These are phyloP conservation scores for Eupsilia transversa DNA, from an alignment of 2,888 invertebrate species.

Conservation along the genomic window DNA sequence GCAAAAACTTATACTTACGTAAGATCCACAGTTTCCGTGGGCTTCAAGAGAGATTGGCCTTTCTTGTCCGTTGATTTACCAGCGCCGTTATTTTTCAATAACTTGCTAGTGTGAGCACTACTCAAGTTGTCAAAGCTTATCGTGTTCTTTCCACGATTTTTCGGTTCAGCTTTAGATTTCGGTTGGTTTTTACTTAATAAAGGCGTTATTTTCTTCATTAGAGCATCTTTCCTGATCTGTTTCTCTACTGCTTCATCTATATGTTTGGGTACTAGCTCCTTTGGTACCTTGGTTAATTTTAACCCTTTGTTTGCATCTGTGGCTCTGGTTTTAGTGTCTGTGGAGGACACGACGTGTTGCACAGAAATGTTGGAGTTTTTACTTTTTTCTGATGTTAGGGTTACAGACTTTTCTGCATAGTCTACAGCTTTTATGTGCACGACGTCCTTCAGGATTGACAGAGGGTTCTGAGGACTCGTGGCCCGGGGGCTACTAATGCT, in stretches of 20 bases:
- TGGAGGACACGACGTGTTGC: slow-evolving; percentile 46
- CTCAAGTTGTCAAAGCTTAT: slow-evolving; percentile 47
- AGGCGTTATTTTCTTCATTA: slow-evolving; percentile 38
- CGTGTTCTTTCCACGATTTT: slow-evolving; percentile 18
- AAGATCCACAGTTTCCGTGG: slow-evolving; percentile 51
- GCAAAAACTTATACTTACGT: slow-evolving; percentile 44
- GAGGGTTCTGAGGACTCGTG: slow-evolving; percentile 72
- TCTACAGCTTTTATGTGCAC: slow-evolving; percentile 80
- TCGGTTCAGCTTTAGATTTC: slow-evolving; percentile 25
- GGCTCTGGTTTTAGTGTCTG: slow-evolving; percentile 4
- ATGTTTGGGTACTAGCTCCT: slow-evolving; percentile 41
- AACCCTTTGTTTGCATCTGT: not conserved
- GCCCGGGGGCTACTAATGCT: slow-evolving; percentile 67
- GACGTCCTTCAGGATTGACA: slow-evolving; percentile 79
- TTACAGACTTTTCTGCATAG: slow-evolving; percentile 28
- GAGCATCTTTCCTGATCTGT: slow-evolving; percentile 42
- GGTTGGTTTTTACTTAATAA: slow-evolving; percentile 31
- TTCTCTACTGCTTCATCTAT: slow-evolving; percentile 42
- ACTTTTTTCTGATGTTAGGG: slow-evolving; percentile 21
- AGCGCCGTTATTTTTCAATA: slow-evolving; percentile 12
- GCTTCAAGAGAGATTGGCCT: slow-evolving; percentile 15
- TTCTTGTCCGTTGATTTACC: slow-evolving; percentile 29
- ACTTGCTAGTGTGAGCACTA: slow-evolving; percentile 28
- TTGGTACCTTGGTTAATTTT: slow-evolving; percentile 49
- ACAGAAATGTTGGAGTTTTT: slow-evolving; percentile 33